A percentile compares a stretch with the other conserved stretches of the same genome.
Evolutionary conservation across 2,797 vertebrate genomes (phyloP).

Genomic region (Glyptemys insculpta): DNA sequence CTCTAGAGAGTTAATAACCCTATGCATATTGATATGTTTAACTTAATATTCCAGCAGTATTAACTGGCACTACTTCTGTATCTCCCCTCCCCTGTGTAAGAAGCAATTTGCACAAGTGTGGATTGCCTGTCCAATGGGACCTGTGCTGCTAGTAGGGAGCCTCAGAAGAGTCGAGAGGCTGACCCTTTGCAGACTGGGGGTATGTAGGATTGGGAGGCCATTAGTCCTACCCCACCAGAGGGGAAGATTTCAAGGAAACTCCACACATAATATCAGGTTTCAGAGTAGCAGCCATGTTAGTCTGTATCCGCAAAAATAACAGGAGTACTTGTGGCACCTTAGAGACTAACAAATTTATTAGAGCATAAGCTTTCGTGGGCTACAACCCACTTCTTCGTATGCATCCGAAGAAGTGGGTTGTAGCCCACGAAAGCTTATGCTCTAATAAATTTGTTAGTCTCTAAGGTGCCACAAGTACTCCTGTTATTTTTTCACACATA

Average conservation of each 20-base stretch:
- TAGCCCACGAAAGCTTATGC: no score
- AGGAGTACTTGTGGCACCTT: no score
- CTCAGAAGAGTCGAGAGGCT: background rate
- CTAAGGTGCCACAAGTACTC: no score
- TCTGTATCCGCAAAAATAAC: no score
- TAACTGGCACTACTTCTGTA: background rate
- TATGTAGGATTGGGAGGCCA: background rate
- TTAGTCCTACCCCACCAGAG: background rate
- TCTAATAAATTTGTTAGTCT: no score
- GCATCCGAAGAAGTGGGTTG: no score
- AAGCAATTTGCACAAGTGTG: background rate
- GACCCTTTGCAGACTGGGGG: background rate
- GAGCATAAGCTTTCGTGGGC: no score
- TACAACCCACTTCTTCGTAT: no score
- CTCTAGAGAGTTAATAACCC: background rate
- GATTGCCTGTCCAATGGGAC: background rate
- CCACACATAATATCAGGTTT: background rate
- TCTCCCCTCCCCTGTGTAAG: background rate
- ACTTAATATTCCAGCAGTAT: background rate
- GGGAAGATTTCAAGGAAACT: fast-evolving
- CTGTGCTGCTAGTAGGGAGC: background rate
- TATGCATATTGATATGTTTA: background rate
- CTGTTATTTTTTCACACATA: no score
- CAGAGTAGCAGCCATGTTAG: no score
- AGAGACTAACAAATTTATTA: no score